A percentile compares a stretch with the other conserved stretches of the same genome.
Evolutionary conservation across 2,797 vertebrate genomes (phyloP).

Genomic region (Lemur catta): DNA sequence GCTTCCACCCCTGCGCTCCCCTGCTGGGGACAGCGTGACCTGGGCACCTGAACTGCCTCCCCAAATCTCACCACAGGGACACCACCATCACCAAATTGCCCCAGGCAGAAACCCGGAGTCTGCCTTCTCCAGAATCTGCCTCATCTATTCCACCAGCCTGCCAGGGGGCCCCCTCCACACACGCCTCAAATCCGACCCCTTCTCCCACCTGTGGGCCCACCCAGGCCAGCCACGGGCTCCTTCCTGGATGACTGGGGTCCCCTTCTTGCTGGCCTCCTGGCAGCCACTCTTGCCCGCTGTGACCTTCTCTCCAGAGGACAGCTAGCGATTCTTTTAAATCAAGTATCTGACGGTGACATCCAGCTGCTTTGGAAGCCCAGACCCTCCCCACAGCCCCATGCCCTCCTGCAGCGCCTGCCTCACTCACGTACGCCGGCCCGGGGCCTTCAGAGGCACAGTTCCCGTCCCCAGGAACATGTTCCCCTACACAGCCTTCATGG

Average conservation of each 20-base stretch:
- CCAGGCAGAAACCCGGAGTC: too few relatives aligned
- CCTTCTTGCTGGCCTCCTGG: neutral
- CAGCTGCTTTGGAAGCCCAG: neutral
- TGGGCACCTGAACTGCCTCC: neutral
- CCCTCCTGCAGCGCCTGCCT: accelerated
- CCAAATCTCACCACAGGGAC: accelerated
- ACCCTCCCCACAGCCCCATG: accelerated
- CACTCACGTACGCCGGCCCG: neutral
- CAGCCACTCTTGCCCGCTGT: neutral
- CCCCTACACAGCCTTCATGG: neutral
- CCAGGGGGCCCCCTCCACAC: accelerated
- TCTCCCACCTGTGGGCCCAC: neutral
- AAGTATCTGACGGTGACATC: accelerated
- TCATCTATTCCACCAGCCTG: neutral
- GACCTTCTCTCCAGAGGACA: neutral
- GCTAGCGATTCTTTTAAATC: neutral
- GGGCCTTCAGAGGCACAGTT: accelerated
- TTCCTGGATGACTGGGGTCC: accelerated
- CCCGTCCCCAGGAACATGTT: accelerated
- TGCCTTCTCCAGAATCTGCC: neutral
- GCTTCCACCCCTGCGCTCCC: too few relatives aligned
- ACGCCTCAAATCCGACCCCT: accelerated
- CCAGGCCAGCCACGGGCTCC: accelerated
- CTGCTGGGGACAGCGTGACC: accelerated
- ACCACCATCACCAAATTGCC: accelerated